Percentiles rank a stretch among this genome's conserved stretches.
phyloP scores from a whole-genome alignment of 2,113 vertebrate species.

The Halcyon malimbica region DNA sequence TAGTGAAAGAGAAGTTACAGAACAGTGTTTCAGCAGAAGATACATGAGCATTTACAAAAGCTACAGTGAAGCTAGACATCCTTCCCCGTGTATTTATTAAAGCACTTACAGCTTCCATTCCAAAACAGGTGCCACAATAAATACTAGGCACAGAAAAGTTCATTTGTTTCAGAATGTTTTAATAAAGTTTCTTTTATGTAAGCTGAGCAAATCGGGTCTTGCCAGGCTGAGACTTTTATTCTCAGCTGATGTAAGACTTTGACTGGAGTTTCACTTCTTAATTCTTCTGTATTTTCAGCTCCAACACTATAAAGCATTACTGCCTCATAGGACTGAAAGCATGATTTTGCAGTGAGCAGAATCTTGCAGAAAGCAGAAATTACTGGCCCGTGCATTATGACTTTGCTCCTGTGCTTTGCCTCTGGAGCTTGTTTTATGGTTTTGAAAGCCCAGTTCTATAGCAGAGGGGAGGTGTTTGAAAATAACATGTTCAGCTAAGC shows the following conservation, averaged over 20 bases:
- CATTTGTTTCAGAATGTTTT: conserved; percentile 15
- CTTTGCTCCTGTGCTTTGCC: conserved; percentile 28
- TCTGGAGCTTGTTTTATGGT: conserved; percentile 23
- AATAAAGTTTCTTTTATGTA: conserved; percentile 50
- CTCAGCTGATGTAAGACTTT: conserved; percentile 3
- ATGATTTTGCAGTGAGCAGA: conserved; percentile 10
- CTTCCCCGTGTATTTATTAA: conserved; percentile 34
- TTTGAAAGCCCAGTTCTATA: neutral
- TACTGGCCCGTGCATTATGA: conserved; percentile 12
- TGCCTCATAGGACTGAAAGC: conserved; percentile 36
- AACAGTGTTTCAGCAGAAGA: conserved; percentile 46
- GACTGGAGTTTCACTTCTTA: conserved; percentile 32
- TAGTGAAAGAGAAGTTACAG: conserved; percentile 54
- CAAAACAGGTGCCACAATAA: conserved; percentile 4
- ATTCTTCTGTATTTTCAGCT: conserved; percentile 49
- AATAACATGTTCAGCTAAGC: conserved; percentile 28
- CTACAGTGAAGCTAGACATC: conserved; percentile 11
- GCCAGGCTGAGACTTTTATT: neutral
- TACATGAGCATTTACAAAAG: conserved; percentile 48
- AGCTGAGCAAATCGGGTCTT: neutral
- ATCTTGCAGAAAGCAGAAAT: conserved; percentile 38
- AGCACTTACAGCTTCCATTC: conserved; percentile 42
- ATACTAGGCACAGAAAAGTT: neutral
- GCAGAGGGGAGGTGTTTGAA: conserved; percentile 8
- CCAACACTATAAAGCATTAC: conserved; percentile 21